A percentile compares a stretch with the other conserved stretches of the same genome.
phyloP scores from a whole-genome alignment of 2,113 vertebrate genomes.

The Hylia prasina region DNA sequence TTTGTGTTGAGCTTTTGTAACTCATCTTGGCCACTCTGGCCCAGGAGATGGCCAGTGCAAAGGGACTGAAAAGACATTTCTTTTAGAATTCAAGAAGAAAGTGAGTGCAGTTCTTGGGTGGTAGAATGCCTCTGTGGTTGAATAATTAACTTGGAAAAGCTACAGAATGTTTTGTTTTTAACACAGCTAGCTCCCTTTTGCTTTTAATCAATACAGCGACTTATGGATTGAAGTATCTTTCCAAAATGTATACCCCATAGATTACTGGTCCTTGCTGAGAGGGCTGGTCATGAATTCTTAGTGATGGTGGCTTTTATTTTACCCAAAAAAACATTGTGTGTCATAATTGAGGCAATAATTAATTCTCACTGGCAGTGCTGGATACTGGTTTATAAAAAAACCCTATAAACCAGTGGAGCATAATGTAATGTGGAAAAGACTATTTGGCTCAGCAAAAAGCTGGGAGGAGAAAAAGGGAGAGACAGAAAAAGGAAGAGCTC shows the following conservation, averaged over 20 bases:
- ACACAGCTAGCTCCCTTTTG: background rate
- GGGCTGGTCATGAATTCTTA: background rate
- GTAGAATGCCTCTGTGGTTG: background rate
- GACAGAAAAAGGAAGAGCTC: background rate
- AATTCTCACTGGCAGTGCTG: background rate
- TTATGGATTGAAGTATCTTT: background rate
- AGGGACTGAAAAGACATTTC: background rate
- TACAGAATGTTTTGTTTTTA: constrained; percentile 32
- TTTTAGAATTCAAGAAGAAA: constrained; percentile 36
- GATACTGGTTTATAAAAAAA: constrained; percentile 13
- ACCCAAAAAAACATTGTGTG: background rate
- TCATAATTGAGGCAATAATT: constrained; percentile 10
- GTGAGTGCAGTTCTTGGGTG: constrained; percentile 24
- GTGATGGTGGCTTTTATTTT: background rate
- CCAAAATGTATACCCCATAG: constrained; percentile 9
- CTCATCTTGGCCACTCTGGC: background rate
- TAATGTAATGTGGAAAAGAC: background rate
- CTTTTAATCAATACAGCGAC: constrained; percentile 20
- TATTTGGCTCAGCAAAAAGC: background rate
- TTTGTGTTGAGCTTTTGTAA: background rate
- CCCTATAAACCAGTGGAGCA: background rate
- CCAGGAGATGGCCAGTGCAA: background rate
- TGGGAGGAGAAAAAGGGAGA: background rate
- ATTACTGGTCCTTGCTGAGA: background rate
- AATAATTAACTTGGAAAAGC: constrained; percentile 28